These are phyloP conservation scores for Tragulus kanchil DNA, from an alignment of 2,113 vertebrate species.

Conservation along the genomic window DNA sequence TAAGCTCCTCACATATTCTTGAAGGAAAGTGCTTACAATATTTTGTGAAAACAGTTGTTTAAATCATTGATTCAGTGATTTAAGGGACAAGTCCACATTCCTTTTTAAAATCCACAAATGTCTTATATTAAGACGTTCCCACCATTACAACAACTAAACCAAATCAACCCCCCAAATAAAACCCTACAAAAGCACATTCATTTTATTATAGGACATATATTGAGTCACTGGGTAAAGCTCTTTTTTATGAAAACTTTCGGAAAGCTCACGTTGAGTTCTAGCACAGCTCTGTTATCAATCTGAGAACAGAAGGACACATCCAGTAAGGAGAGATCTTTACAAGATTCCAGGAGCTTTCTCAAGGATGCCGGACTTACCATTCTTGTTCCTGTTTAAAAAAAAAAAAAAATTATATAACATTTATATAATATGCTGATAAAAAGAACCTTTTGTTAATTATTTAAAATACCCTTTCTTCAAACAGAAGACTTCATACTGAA, in stretches of 20 bases:
- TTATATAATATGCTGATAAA: not conserved
- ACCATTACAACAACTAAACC: constrained; percentile 60
- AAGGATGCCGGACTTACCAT: constrained; percentile 95
- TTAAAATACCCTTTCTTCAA: constrained; percentile 45
- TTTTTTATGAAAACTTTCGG: constrained; percentile 97
- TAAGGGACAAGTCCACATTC: constrained; percentile 55
- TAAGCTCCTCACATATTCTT: constrained; percentile 74
- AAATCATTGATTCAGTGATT: constrained; percentile 68
- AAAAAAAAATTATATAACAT: constrained; percentile 29
- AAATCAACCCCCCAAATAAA: constrained; percentile 79
- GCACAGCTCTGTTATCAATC: constrained; percentile 94
- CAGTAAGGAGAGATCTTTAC: constrained; percentile 94
- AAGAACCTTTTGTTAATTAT: not conserved
- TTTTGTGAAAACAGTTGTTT: constrained; percentile 66
- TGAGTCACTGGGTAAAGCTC: constrained; percentile 97
- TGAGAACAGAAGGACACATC: constrained; percentile 99
- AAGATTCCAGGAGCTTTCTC: constrained; percentile 95
- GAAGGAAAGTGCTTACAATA: constrained; percentile 74
- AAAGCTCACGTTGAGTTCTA: constrained; percentile 94
- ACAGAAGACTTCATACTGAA: constrained; percentile 29
- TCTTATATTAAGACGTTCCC: constrained; percentile 22
- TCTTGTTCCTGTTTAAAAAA: constrained; percentile 89
- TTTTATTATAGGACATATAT: constrained; percentile 74
- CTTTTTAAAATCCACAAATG: constrained; percentile 68
- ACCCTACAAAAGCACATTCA: constrained; percentile 71